Base-by-base conservation (phyloP, 2,113 vertebrate genomes). In the Lepus americanus region DNA sequence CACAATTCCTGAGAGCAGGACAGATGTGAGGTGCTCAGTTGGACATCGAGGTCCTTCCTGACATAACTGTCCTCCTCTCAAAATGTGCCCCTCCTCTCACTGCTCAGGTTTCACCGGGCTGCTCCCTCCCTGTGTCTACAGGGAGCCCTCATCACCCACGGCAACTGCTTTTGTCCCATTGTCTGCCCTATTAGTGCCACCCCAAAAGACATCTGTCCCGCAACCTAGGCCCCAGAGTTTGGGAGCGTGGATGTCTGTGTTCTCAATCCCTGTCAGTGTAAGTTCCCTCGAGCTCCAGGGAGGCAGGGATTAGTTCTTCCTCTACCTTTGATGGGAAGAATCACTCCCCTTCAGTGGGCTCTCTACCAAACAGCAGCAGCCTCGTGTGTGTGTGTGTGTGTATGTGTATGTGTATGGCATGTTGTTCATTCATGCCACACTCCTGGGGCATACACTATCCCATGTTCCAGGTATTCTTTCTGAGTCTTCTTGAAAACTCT, bases 171-270 rank as follows among this genome's bases (percentile, higher is more conserved):
- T 63, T 73, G 17, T 69, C 44, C 64, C 25, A 63, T 64, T 22
- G 33, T 53, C 19, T 81, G 73, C 64, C 69, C 63, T 33, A 8
- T 13, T 29, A n/a, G 31, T 44, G 20, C 36, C 64, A 92, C 81
- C 89, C 64, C 27, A 36, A 36, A 81, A 27, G 70, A 76, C 51
- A 92, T 84, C n/a, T 53, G 36, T 81, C 49, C 64, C 20, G 8
- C n/a, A 85, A 92, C 44, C n/a, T 36, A 87, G 63, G 55, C 59
- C 64, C 76, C 29, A 76, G 87, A 79, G 44, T 87, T 83, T 72
- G 33, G 39, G 76, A 44, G n/a, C 19, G 51, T 67, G 10, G 36
- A 44, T 29, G 6, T 88, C 84, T 74, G 19, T 86, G 76, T 66
- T 92, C 86, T 90, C n/a, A 63, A 19, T 39, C 53, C 39, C 64